These are phyloP conservation scores for Tetraodon nigroviridis DNA, from an alignment of 2,113 vertebrate genomes.

Conservation along the genomic window DNA sequence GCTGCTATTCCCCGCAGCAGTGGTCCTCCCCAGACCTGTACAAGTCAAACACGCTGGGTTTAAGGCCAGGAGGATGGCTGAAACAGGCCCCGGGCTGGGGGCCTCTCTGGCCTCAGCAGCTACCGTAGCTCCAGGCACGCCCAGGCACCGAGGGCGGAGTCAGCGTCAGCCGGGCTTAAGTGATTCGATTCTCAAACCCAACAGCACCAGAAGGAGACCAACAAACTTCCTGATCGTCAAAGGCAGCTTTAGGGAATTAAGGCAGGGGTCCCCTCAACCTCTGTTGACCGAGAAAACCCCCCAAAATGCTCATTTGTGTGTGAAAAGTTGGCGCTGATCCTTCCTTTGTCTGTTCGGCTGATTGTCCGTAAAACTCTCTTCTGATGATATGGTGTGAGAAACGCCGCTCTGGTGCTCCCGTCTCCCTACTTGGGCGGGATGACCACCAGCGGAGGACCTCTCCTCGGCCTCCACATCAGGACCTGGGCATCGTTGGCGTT, in stretches of 20 bases:
- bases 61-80: conserved; percentile 50
- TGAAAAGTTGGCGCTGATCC: conserved; percentile 19
- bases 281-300: conserved; percentile 1
- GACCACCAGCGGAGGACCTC: conserved; percentile 88
- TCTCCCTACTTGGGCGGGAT: conserved; percentile 89
- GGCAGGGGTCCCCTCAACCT: conserved; percentile 61
- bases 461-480: conserved; percentile 96
- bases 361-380: conserved; percentile 18
- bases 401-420: conserved; percentile 4
- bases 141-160: conserved; percentile 19
- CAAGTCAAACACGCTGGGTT: conserved; percentile 28
- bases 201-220: conserved; percentile 38
- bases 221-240: conserved; percentile 52
- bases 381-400: conserved; percentile 5
- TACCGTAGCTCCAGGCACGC: conserved; percentile 49
- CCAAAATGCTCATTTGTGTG: conserved; percentile 18
- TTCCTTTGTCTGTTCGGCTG: conserved; percentile 12
- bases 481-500: conserved; percentile 98
- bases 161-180: background rate
- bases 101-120: conserved; percentile 47
- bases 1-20: conserved; percentile 14
- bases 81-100: conserved; percentile 14
- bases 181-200: conserved; percentile 20
- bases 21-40: conserved; percentile 1
- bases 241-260: conserved; percentile 77